Evolutionary conservation across 2,888 invertebrate genomes (phyloP), one percentile per base, ranked within the genome.

Genomic region (Microplitis deprimator): DNA sequence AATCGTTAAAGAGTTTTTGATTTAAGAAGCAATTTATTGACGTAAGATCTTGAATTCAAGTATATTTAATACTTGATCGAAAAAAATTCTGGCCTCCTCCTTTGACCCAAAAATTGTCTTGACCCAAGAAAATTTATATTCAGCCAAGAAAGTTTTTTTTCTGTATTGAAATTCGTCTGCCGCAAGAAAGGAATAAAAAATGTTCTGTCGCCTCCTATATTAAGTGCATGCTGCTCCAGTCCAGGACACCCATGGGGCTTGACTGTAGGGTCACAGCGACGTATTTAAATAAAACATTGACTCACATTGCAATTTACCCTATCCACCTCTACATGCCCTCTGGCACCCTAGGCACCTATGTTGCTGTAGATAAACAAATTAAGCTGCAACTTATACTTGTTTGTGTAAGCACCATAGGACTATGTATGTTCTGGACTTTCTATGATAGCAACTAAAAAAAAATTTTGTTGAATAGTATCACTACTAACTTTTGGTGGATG

Each of bases 271-370:
- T 85, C 84, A 83, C 84, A 84, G 85, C 84, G 84, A 85, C 86
- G 85, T 86, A 87, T 87, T 88, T 88, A 87, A 88, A 89, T 89
- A 87, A 88, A 88, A 87, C 87, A 88, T 87, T 83, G 88, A 84
- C 83, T 84, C 85, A 83, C 83, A 78, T 81, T 87, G 88, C 88
- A 87, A 85, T 86, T 85, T 84, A 80, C 85, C 84, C 81, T 81
- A 80, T 78, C 81, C 78, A 79, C 69, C 79, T 62, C 68, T 8
- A 8, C 78, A 68, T 77, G 68, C 72, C 76, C 70, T 73, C 77
- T 13, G 50, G 50, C 3, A 50, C 50, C 50, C 68, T 72, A 76
- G 73, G 65, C 77, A 71, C 76, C 79, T 75, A 76, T 76, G 81
- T 78, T 79, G 78, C 80, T 82, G 81, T 87, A 82, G 86, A 87